A percentile compares a stretch with the other conserved stretches of the same genome.
phyloP scores from a whole-genome alignment of 2,113 vertebrate genomes.

The Zapornia atra region DNA sequence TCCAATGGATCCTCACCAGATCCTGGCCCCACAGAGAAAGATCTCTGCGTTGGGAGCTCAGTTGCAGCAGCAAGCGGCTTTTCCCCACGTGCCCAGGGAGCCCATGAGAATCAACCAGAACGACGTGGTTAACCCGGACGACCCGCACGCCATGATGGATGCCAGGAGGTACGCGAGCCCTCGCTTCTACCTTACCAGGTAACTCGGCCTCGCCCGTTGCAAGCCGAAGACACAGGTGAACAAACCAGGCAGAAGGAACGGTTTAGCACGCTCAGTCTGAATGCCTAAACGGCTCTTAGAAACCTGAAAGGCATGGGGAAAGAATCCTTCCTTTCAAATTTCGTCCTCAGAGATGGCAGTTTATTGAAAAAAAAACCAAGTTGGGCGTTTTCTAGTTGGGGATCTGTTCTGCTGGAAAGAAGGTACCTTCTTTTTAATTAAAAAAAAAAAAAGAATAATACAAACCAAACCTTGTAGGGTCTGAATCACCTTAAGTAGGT shows the following conservation, averaged over 20 bases:
- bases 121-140: slow-evolving; percentile 70
- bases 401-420: neutral
- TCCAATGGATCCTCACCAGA: slow-evolving; percentile 78
- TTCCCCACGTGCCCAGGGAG: slow-evolving; percentile 66
- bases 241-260: neutral
- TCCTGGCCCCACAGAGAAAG: slow-evolving; percentile 41
- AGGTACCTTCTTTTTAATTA: neutral
- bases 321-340: neutral
- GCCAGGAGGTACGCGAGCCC: slow-evolving; percentile 63
- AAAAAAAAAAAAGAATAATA: neutral
- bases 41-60: fast-evolving
- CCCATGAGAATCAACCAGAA: slow-evolving; percentile 77
- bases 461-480: neutral
- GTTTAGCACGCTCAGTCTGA: neutral
- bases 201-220: fast-evolving
- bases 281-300: neutral
- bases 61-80: slow-evolving; percentile 12
- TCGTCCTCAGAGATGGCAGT: neutral
- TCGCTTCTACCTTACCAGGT: slow-evolving; percentile 45
- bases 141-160: slow-evolving; percentile 79
- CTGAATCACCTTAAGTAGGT: neutral
- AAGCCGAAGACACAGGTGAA: neutral
- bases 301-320: neutral
- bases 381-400: neutral
- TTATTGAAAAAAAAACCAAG: neutral